Conservation (phyloP, 2,888 invertebrate species). For the Melangyna quadrimaculata region DNA sequence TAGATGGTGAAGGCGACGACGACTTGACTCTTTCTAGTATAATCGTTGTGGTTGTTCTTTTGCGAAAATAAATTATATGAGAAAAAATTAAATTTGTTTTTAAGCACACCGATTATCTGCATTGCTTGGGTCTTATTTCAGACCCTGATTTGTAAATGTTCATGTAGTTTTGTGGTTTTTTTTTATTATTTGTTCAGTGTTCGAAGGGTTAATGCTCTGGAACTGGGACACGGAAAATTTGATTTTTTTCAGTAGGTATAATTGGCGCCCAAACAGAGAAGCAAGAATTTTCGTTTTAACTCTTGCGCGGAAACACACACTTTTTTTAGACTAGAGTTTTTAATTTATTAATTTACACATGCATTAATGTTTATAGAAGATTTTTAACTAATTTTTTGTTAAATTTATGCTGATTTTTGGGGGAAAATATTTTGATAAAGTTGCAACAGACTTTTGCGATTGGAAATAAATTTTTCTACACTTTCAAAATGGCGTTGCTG, state of each 20-base stretch:
- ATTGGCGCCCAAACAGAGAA: conserved; percentile 68
- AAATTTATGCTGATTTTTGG: conserved; percentile 6
- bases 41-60: conserved; percentile 32
- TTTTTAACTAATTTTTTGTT: conserved; percentile 21
- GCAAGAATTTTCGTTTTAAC: conserved; percentile 23
- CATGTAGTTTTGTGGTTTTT: conserved; percentile 48
- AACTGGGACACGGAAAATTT: conserved; percentile 54
- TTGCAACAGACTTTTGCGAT: conserved; percentile 8
- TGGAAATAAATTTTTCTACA: conserved; percentile 60
- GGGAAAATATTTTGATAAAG: conserved; percentile 28
- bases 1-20: conserved; percentile 52
- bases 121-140: conserved; percentile 68
- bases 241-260: conserved; percentile 9
- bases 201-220: conserved; percentile 40
- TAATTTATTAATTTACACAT: conserved; percentile 13
- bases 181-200: background rate
- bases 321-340: background rate
- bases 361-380: background rate
- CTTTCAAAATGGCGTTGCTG: conserved; percentile 66
- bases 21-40: conserved; percentile 23
- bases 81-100: conserved; percentile 66
- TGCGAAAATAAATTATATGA: conserved; percentile 53
- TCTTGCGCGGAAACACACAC: conserved; percentile 16
- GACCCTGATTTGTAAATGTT: conserved; percentile 65
- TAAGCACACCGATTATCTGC: conserved; percentile 63